Percentiles rank a stretch among this genome's conserved stretches.
Conservation (phyloP, 2,113 vertebrate species). For the Grus americana region DNA sequence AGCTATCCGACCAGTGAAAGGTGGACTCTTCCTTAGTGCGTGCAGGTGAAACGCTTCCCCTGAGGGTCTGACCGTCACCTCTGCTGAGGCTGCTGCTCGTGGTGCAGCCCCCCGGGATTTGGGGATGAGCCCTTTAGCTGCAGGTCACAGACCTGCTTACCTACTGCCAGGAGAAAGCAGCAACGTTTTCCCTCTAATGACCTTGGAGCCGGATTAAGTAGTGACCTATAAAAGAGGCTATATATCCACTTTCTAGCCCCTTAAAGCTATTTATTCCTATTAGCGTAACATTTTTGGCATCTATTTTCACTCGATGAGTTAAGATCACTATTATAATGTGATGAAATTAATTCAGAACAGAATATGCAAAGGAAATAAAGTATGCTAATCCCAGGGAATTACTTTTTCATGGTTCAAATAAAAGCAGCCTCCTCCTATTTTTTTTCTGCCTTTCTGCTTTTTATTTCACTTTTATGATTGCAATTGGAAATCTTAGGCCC, state of each 20-base stretch:
- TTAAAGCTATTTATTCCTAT: background rate
- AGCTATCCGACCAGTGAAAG: background rate
- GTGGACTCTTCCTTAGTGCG: rapidly evolving
- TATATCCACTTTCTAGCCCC: background rate
- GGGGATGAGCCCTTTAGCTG: background rate
- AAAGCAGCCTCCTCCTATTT: background rate
- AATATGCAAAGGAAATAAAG: slow-evolving; percentile 17
- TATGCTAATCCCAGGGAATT: slow-evolving; percentile 20
- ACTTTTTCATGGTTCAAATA: slow-evolving; percentile 19
- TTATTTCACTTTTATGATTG: slow-evolving; percentile 23
- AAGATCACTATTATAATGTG: slow-evolving; percentile 19
- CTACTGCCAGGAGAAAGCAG: background rate
- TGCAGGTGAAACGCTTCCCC: rapidly evolving
- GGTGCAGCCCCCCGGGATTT: background rate
- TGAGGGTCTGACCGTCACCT: background rate
- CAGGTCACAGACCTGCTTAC: background rate
- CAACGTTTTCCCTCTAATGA: background rate
- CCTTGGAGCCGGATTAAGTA: background rate
- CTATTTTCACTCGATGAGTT: background rate
- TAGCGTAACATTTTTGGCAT: background rate
- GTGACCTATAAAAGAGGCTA: background rate
- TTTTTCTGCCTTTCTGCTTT: background rate
- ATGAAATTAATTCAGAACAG: slow-evolving; percentile 35
- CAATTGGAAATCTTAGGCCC: background rate
- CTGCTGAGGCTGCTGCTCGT: background rate